Percentiles rank a stretch among this genome's conserved stretches.
Evolutionary conservation across 1,140 invertebrate genomes (phyloP).

Genomic region (Eriocheir sinensis): DNA sequence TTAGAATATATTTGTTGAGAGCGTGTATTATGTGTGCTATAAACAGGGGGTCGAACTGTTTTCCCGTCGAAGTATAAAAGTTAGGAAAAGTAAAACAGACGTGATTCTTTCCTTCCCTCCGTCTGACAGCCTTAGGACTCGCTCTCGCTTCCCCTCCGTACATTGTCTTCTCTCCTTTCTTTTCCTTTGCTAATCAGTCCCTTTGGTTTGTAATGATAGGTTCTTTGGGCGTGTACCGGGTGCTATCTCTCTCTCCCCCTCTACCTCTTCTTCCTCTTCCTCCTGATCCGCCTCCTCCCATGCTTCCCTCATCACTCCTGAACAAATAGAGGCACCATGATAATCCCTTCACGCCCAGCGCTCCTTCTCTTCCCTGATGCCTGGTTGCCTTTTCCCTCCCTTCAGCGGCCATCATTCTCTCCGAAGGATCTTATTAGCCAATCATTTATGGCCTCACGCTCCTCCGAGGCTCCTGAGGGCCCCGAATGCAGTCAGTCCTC

Average conservation of each 20-base stretch:
- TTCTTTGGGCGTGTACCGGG: not conserved
- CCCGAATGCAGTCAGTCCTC: not conserved
- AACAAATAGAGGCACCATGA: conserved; percentile 11
- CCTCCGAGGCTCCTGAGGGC: not conserved
- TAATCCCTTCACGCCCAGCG: not conserved
- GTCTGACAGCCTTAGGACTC: not conserved
- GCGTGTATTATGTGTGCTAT: too few species aligned
- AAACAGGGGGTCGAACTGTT: too few species aligned
- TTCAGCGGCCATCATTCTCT: not conserved
- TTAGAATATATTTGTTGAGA: too few species aligned
- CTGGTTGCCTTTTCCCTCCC: not conserved
- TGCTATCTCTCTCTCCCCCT: not conserved
- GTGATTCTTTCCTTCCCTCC: not conserved
- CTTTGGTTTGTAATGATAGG: not conserved
- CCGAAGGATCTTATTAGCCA: not conserved
- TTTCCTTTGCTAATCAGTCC: not conserved
- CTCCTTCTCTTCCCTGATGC: not conserved
- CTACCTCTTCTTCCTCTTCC: not conserved
- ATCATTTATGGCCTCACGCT: not conserved
- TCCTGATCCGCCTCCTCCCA: not conserved
- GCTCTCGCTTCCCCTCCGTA: not conserved
- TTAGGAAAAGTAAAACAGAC: too few species aligned
- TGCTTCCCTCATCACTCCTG: not conserved
- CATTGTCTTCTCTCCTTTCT: not conserved
- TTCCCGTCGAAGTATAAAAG: too few species aligned